Conservation (phyloP, 2,888 invertebrate genomes). For the Fabriciana adippe region DNA sequence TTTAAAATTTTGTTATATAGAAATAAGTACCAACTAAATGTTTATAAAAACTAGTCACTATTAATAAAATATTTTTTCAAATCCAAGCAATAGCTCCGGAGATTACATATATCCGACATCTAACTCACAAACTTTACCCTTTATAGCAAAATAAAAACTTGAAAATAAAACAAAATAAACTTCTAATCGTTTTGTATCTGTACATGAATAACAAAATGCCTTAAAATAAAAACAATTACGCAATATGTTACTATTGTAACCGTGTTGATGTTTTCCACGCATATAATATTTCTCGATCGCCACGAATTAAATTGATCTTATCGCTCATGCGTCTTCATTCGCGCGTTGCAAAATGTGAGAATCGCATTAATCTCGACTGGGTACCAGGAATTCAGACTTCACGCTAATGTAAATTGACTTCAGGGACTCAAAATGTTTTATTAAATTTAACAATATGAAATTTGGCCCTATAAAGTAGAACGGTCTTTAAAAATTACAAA, state of each 20-base stretch:
- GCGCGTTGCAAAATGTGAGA: slow-evolving; percentile 52
- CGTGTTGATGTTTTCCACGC: slow-evolving; percentile 55
- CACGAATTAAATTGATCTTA: slow-evolving; percentile 60
- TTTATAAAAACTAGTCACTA: too few species aligned
- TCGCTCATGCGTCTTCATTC: slow-evolving; percentile 59
- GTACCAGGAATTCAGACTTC: slow-evolving; percentile 51
- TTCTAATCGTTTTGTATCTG: neutral
- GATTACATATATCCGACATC: too few species aligned
- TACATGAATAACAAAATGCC: neutral
- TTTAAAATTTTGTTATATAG: too few species aligned
- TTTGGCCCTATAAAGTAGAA: slow-evolving; percentile 3
- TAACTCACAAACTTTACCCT: too few species aligned
- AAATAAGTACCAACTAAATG: too few species aligned
- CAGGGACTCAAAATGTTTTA: slow-evolving; percentile 36
- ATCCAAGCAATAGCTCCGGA: too few species aligned
- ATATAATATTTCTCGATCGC: slow-evolving; percentile 67
- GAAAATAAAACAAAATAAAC: too few species aligned
- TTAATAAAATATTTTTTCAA: too few species aligned
- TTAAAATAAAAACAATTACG: slow-evolving; percentile 6
- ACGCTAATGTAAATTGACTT: slow-evolving; percentile 47
- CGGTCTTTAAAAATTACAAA: neutral
- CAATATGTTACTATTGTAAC: slow-evolving; percentile 21
- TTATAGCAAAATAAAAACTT: too few species aligned
- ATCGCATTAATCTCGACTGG: slow-evolving; percentile 54
- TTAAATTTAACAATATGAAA: slow-evolving; percentile 20